These are phyloP conservation scores for Chrosomus eos DNA, from an alignment of 2,797 vertebrate species.

Conservation along the genomic window DNA sequence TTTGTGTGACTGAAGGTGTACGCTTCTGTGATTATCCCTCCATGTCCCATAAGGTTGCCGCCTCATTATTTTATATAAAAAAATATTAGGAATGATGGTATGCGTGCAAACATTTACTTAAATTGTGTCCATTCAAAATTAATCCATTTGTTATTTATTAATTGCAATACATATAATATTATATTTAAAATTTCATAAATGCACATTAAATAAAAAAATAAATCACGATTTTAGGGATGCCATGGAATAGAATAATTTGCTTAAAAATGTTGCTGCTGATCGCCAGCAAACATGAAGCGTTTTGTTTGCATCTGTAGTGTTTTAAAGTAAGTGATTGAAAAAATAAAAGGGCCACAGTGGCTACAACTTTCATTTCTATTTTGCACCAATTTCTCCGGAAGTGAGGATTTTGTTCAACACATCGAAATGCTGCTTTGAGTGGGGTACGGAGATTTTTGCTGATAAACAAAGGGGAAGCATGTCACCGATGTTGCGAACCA, in stretches of 20 bases:
- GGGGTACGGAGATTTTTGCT: neutral
- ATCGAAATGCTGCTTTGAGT: neutral
- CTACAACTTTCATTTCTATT: neutral
- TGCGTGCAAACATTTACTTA: neutral
- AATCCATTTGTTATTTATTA: neutral
- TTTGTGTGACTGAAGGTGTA: too few species aligned
- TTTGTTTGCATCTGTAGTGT: neutral
- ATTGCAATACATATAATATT: neutral
- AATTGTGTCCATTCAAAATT: neutral
- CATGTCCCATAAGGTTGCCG: too few species aligned
- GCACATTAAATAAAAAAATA: too few species aligned
- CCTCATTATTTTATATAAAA: neutral
- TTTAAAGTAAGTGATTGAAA: neutral
- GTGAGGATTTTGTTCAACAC: neutral
- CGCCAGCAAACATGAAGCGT: neutral
- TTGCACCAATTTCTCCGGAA: neutral
- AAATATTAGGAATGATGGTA: neutral
- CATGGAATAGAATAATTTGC: neutral
- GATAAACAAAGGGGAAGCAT: conserved; percentile 35
- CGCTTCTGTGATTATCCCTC: too few species aligned
- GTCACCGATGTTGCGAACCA: conserved; percentile 36
- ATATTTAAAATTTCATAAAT: neutral
- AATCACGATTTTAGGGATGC: neutral
- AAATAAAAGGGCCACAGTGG: neutral
- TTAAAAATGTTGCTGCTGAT: neutral